Evolutionary conservation across 2,888 invertebrate genomes (phyloP).

Genomic region (Thecocarcelia acutangulata): DNA sequence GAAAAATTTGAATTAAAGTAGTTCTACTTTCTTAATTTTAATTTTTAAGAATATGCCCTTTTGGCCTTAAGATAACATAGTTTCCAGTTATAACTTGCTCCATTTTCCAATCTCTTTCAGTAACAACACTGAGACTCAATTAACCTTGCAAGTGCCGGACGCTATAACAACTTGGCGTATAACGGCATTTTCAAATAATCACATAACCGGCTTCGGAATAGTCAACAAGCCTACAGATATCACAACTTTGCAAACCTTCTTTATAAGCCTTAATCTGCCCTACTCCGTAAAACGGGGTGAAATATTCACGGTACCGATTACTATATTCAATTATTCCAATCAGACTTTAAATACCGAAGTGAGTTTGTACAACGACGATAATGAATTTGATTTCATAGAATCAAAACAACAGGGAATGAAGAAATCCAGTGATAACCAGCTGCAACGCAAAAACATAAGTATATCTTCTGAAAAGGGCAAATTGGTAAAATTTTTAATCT

Average conservation of each 20-base stretch:
- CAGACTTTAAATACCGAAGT: conserved; percentile 89
- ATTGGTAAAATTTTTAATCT: conserved; percentile 86
- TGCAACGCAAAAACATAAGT: conserved; percentile 80
- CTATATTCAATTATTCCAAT: conserved; percentile 92
- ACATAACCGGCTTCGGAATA: conserved; percentile 87
- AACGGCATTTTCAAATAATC: conserved; percentile 89
- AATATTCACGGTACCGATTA: conserved; percentile 91
- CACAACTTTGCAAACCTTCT: conserved; percentile 89
- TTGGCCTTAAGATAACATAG: too few species aligned
- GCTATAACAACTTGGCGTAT: conserved; percentile 90
- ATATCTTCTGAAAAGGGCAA: conserved; percentile 88
- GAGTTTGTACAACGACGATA: conserved; percentile 89
- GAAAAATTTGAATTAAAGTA: too few species aligned
- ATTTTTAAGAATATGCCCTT: too few species aligned
- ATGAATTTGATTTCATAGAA: conserved; percentile 86
- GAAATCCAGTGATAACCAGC: conserved; percentile 65
- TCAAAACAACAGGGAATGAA: conserved; percentile 75
- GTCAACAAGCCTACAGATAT: conserved; percentile 83
- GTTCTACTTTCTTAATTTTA: too few species aligned
- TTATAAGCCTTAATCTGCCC: conserved; percentile 88
- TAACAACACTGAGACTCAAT: conserved; percentile 20
- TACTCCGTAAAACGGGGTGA: conserved; percentile 90
- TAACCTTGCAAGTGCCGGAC: conserved; percentile 84
- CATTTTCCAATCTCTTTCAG: conserved; percentile 1
- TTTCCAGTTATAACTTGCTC: background rate